These are phyloP conservation scores for Slavum lentiscoides DNA, from an alignment of 2,888 invertebrate genomes.

Conservation along the genomic window DNA sequence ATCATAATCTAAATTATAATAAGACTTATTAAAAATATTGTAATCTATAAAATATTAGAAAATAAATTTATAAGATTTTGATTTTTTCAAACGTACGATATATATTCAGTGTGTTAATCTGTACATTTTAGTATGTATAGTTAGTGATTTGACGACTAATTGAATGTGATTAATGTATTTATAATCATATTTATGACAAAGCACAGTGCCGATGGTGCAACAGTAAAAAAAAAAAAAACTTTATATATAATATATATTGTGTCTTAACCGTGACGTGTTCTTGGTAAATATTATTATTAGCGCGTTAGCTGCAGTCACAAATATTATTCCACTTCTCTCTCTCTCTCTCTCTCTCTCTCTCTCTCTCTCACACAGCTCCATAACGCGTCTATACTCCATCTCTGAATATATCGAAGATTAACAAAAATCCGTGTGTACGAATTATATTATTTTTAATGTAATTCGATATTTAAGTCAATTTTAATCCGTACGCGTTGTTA, in stretches of 20 bases:
- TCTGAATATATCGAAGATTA: not conserved
- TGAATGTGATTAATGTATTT: conserved; percentile 40
- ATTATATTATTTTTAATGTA: not conserved
- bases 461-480: not conserved
- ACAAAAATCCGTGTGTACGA: not conserved
- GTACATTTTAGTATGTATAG: not conserved
- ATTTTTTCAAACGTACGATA: not conserved
- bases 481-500: not conserved
- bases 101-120: conserved; percentile 2
- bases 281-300: conserved; percentile 36
- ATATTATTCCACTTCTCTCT: not conserved
- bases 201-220: not conserved
- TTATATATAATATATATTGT: conserved; percentile 4
- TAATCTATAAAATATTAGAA: too few species aligned
- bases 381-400: not conserved
- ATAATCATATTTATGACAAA: conserved; percentile 35
- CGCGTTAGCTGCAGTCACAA: not conserved
- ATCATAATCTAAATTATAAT: too few species aligned
- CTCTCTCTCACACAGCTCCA: not conserved
- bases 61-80: not conserved
- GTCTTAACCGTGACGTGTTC: conserved; percentile 20
- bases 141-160: conserved; percentile 31
- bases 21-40: too few species aligned
- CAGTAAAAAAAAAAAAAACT: conserved; percentile 16
- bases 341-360: not conserved